Evolutionary conservation across 2,888 invertebrate species (phyloP), one percentile per base, ranked within the genome.

Genomic region (Hyppa rectilinea): DNA sequence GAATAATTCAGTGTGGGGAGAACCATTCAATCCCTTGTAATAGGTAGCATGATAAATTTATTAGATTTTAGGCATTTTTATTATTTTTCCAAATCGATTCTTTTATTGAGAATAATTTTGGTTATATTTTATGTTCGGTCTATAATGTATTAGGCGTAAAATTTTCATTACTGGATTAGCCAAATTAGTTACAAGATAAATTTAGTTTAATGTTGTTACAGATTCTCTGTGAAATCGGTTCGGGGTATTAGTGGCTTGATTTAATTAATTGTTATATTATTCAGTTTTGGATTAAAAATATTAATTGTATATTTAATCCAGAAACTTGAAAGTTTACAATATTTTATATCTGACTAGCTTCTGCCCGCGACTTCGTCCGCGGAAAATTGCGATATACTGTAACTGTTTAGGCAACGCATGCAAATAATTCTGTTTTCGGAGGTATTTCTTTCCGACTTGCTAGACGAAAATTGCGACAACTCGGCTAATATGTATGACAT

Each of bases 1-100:
- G 94, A 95, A 95, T 95, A 89, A 94, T 94, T 92, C 92, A 93
- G 85, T 77, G 85, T 86, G 86, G 88, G 90, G 88, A 79, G 80
- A 77, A n/a, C 50, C 43, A 56, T 71, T 59, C 45, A 55, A 56
- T 76, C 79, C 81, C 79, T 78, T 75, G 64, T 84, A 77, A 79
- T 83, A 73, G 72, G 61, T 69, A 43, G 45, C 59, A 31, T 75
- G 70, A 84, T 83, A 63, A 83, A 83, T 81, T 81, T 83, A 84
- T 84, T 72, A 60, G 50, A 59, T 70, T 76, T 71, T 58, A 56
- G 55, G 53, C 69, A 55, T 74, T 84, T 83, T 84, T 81, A 81
- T 81, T 74, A 76, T 67, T 66, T 71, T 72, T 45, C 52, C 29
- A 75, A 78, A 76, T 83, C 71, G 74, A 83, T 71, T 82, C 62